Conservation (phyloP, 2,888 invertebrate species). For the Mythimna lalbum region DNA sequence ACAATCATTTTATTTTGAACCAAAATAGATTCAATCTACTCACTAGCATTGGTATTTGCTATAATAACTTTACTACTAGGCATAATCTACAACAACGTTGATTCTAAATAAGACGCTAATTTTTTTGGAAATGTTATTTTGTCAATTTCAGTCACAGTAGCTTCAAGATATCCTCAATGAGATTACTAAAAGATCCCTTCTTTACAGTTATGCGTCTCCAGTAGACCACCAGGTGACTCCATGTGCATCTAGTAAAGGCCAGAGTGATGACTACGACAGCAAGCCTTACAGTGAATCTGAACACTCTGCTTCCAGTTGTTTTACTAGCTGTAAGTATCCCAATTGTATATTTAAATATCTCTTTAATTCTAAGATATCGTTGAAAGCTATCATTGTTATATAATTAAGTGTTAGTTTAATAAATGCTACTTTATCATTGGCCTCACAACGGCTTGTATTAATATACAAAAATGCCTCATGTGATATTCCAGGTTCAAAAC, state of each 20-base stretch:
- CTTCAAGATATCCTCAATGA: neutral
- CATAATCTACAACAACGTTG: neutral
- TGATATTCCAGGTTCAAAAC: neutral
- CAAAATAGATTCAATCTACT: neutral
- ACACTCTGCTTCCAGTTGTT: slow-evolving; percentile 88
- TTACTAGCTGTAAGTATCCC: slow-evolving; percentile 86
- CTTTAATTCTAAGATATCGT: neutral
- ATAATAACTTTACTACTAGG: too few species aligned
- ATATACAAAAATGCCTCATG: neutral
- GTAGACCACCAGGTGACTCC: slow-evolving; percentile 88
- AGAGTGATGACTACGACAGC: slow-evolving; percentile 89
- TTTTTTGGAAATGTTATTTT: too few species aligned
- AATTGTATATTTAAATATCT: neutral
- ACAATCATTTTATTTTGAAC: neutral
- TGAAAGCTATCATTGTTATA: neutral
- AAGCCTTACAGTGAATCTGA: slow-evolving; percentile 89
- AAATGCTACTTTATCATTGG: neutral
- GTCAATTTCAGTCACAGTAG: neutral
- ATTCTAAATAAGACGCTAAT: too few species aligned
- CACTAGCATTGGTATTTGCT: neutral
- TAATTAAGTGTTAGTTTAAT: neutral
- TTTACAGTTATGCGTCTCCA: slow-evolving; percentile 86
- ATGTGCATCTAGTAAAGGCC: slow-evolving; percentile 91
- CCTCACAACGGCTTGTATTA: neutral
- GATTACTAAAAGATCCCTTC: slow-evolving; percentile 28